Conservation (phyloP, 2,113 vertebrate species). For the Reinhardtius hippoglossoides region DNA sequence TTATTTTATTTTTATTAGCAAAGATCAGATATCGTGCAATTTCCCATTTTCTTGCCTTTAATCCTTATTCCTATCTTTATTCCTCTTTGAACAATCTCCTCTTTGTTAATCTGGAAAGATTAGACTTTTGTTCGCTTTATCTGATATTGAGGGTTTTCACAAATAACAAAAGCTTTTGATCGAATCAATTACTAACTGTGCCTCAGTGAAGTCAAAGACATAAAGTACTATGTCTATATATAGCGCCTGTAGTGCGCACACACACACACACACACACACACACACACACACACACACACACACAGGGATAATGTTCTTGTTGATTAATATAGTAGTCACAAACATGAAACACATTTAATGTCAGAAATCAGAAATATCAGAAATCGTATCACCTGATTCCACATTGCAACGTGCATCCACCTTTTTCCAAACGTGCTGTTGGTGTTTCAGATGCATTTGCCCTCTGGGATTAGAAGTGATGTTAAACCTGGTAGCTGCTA, state of each 20-base stretch:
- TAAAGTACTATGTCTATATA: conserved; percentile 13
- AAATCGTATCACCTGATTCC: conserved; percentile 19
- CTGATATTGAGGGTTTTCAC: conserved; percentile 76
- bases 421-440: conserved; percentile 16
- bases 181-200: conserved; percentile 71
- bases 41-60: conserved; percentile 43
- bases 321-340: neutral
- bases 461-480: conserved; percentile 21
- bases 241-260: neutral
- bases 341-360: conserved; percentile 17
- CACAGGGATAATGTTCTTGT: neutral
- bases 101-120: conserved; percentile 79
- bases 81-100: conserved; percentile 51
- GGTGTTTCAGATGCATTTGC: conserved; percentile 29
- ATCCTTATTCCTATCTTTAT: neutral
- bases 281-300: conserved; percentile 17
- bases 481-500: conserved; percentile 36
- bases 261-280: conserved; percentile 20
- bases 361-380: conserved; percentile 1
- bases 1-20: conserved; percentile 51
- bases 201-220: conserved; percentile 40
- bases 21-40: conserved; percentile 69
- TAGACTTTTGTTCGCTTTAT: conserved; percentile 75
- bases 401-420: neutral
- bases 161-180: conserved; percentile 78